These are phyloP conservation scores for Scaptomyza parva DNA, from an alignment of 2,888 invertebrate species.

Conservation along the genomic window DNA sequence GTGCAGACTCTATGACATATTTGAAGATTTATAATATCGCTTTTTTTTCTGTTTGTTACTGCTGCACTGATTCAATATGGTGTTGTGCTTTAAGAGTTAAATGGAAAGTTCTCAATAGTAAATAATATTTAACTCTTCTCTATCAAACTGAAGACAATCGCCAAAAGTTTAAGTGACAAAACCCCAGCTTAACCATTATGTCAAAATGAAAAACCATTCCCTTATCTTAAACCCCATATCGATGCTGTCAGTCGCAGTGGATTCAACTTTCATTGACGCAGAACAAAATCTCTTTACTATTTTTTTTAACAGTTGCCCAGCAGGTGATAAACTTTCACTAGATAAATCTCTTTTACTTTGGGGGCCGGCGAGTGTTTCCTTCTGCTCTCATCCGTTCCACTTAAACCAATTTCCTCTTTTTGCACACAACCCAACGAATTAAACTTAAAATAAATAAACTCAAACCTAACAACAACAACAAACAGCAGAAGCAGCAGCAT, in stretches of 20 bases:
- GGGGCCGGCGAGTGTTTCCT: not conserved
- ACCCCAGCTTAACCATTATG: slow-evolving; percentile 5
- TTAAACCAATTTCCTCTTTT: slow-evolving; percentile 65
- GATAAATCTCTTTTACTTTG: slow-evolving; percentile 44
- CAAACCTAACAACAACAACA: slow-evolving; percentile 18
- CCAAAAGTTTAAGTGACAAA: not conserved
- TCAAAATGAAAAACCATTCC: slow-evolving; percentile 6
- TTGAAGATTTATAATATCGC: slow-evolving; percentile 55
- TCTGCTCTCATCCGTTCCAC: slow-evolving; percentile 39
- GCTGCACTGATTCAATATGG: slow-evolving; percentile 25
- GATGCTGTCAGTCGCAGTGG: slow-evolving; percentile 45
- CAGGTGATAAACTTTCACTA: slow-evolving; percentile 61
- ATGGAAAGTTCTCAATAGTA: not conserved
- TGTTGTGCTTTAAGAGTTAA: not conserved
- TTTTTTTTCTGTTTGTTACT: not conserved
- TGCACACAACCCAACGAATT: slow-evolving; percentile 62
- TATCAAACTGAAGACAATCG: slow-evolving; percentile 5
- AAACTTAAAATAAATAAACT: slow-evolving; percentile 74
- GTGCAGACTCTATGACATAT: slow-evolving; percentile 46
- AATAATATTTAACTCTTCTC: not conserved
- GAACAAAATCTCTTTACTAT: slow-evolving; percentile 18
- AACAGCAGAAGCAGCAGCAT: slow-evolving; percentile 24
- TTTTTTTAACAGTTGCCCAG: not conserved
- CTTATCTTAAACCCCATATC: slow-evolving; percentile 18
- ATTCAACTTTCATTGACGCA: slow-evolving; percentile 16